phyloP scores from a whole-genome alignment of 2,113 vertebrate genomes.

The Regulus satrapa region DNA sequence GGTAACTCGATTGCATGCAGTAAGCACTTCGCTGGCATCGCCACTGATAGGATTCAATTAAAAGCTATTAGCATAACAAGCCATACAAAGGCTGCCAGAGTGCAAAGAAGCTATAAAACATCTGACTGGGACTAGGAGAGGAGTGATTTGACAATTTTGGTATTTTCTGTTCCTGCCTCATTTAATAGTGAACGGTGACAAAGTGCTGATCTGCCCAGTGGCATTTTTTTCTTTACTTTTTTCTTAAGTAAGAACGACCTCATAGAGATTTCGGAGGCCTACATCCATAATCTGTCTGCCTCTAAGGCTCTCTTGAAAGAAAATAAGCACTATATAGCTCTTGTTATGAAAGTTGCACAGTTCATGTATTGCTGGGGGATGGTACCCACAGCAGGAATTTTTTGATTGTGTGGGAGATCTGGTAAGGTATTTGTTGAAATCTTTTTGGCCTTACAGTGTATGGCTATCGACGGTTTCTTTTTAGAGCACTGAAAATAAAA shows the following conservation, averaged over 20 bases:
- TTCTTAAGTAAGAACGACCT: not conserved
- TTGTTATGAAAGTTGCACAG: slow-evolving; percentile 20
- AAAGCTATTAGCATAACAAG: slow-evolving; percentile 32
- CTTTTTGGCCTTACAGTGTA: not conserved
- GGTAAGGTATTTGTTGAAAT: not conserved
- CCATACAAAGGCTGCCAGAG: not conserved
- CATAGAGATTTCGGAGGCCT: not conserved
- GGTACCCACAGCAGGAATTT: not conserved
- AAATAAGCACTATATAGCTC: not conserved
- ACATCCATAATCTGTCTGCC: slow-evolving; percentile 7
- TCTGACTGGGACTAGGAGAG: not conserved
- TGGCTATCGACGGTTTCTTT: not conserved
- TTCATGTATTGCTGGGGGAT: slow-evolving; percentile 9
- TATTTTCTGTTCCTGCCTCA: not conserved
- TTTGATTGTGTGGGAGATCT: not conserved
- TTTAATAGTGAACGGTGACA: not conserved
- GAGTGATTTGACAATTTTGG: not conserved
- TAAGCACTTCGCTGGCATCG: rapidly evolving
- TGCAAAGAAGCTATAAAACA: not conserved
- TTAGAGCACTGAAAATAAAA: not conserved
- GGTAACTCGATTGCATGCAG: slow-evolving; percentile 15
- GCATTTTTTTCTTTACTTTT: slow-evolving; percentile 3
- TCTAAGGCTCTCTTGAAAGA: not conserved
- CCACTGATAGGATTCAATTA: slow-evolving; percentile 14
- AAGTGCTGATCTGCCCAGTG: not conserved